phyloP scores from a whole-genome alignment of 2,888 invertebrate genomes.

The Andrena flavipes region DNA sequence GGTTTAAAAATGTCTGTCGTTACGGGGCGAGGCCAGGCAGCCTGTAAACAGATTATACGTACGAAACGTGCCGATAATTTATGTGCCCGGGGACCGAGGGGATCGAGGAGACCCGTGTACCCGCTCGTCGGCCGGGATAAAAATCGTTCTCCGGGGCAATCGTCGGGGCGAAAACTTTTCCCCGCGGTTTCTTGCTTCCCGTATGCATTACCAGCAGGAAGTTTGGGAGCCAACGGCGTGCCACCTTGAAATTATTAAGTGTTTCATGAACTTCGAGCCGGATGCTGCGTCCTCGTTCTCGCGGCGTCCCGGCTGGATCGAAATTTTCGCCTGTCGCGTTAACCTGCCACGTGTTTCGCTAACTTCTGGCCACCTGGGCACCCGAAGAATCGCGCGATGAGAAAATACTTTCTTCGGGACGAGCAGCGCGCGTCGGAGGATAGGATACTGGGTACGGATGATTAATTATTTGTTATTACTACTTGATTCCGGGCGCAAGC shows the following conservation, averaged over 20 bases:
- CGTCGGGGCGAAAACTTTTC: conserved; percentile 46
- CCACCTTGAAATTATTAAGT: conserved; percentile 51
- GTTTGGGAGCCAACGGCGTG: conserved; percentile 12
- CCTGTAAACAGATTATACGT: conserved; percentile 67
- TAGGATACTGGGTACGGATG: neutral
- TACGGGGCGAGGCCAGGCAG: conserved; percentile 46
- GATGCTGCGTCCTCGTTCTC: conserved; percentile 5
- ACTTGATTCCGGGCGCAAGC: too few relatives aligned
- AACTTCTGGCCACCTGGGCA: neutral
- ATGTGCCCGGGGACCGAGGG: conserved; percentile 34
- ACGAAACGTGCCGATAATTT: conserved; percentile 59
- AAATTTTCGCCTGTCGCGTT: conserved; percentile 12
- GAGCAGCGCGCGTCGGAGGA: neutral
- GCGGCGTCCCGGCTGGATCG: conserved; percentile 1
- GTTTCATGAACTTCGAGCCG: conserved; percentile 31
- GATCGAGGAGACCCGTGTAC: conserved; percentile 16
- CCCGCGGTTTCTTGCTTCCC: conserved; percentile 42
- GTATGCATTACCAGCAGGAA: conserved; percentile 38
- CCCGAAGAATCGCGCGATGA: neutral
- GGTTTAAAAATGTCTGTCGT: conserved; percentile 65
- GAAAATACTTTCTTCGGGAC: neutral
- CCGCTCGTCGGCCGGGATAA: conserved; percentile 32
- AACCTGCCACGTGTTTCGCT: neutral
- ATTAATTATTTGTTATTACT: too few relatives aligned
- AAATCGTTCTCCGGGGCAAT: conserved; percentile 58